These are phyloP conservation scores for Tetragnatha versicolor DNA, from an alignment of 1,140 invertebrate species.

Conservation along the genomic window DNA sequence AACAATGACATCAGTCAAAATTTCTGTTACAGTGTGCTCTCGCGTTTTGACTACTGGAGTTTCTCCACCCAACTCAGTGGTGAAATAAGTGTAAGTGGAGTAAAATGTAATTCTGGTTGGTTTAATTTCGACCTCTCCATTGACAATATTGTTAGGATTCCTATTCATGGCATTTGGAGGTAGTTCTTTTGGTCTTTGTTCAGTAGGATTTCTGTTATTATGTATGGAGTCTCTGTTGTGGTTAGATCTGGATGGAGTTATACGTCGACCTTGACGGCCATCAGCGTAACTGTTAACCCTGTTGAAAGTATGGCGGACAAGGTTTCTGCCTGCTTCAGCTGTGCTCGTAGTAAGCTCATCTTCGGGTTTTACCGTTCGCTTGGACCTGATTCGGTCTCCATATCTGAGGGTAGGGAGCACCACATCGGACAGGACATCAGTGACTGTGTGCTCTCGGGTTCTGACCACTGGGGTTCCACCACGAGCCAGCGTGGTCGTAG, in stretches of 20 bases:
- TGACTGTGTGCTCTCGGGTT: conserved; percentile 73
- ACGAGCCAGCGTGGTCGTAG: conserved; percentile 71
- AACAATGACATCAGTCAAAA: conserved; percentile 49
- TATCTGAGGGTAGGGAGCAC: conserved; percentile 45
- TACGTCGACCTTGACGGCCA: conserved; percentile 19
- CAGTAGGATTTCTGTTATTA: too few relatives aligned
- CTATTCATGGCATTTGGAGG: background rate
- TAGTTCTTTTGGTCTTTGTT: background rate
- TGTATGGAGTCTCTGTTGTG: too few relatives aligned
- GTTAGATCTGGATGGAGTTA: too few relatives aligned
- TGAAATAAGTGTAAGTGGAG: conserved; percentile 91
- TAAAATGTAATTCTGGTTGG: conserved; percentile 73
- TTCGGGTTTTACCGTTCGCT: background rate
- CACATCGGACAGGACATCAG: conserved; percentile 40
- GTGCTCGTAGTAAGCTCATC: background rate
- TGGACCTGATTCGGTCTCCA: conserved; percentile 43
- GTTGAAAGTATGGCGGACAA: conserved; percentile 9
- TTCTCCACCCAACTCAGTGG: conserved; percentile 82
- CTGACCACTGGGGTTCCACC: conserved; percentile 43
- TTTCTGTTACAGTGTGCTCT: conserved; percentile 44
- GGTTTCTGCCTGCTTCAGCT: background rate
- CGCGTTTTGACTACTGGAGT: conserved; percentile 65
- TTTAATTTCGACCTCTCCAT: conserved; percentile 11
- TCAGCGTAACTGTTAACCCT: conserved; percentile 12
- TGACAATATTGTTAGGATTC: background rate